Evolutionary conservation across 2,797 vertebrate species (phyloP).

Genomic region (Borostomias antarcticus): DNA sequence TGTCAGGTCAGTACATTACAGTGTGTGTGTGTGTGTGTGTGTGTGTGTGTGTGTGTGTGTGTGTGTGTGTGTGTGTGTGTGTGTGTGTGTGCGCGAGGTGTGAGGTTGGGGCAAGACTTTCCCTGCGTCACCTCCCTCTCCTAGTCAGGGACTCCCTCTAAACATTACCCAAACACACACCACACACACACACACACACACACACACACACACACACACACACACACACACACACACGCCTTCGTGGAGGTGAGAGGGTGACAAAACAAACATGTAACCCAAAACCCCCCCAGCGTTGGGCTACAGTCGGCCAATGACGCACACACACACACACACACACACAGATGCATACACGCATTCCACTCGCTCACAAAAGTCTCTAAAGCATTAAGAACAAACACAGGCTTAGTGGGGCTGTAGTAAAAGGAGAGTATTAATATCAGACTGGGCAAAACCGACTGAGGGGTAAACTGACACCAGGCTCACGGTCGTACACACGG

Average conservation of each 20-base stretch:
- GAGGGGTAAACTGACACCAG: constrained; percentile 58
- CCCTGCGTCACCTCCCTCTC: no score
- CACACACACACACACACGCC: background rate
- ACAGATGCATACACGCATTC: constrained; percentile 39
- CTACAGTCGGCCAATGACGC: constrained; percentile 19
- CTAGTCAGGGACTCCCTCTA: background rate
- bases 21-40: constrained; percentile 22
- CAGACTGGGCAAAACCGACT: constrained; percentile 61
- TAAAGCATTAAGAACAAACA: constrained; percentile 49
- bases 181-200: constrained; percentile 1
- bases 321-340: constrained; percentile 11
- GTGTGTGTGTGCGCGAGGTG: background rate
- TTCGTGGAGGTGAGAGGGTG: constrained; percentile 9
- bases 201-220: background rate
- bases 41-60: constrained; percentile 10
- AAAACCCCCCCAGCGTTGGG: constrained; percentile 12
- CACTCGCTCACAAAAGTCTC: constrained; percentile 40
- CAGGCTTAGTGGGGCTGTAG: constrained; percentile 51
- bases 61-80: background rate
- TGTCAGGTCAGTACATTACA: constrained; percentile 17
- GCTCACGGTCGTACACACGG: constrained; percentile 59
- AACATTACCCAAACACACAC: no score
- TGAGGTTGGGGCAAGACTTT: background rate
- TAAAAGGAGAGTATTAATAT: constrained; percentile 58
- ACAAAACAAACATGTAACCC: constrained; percentile 38